Conservation (phyloP, 2,888 invertebrate genomes). For the Caenorhabditis sp. region DNA sequence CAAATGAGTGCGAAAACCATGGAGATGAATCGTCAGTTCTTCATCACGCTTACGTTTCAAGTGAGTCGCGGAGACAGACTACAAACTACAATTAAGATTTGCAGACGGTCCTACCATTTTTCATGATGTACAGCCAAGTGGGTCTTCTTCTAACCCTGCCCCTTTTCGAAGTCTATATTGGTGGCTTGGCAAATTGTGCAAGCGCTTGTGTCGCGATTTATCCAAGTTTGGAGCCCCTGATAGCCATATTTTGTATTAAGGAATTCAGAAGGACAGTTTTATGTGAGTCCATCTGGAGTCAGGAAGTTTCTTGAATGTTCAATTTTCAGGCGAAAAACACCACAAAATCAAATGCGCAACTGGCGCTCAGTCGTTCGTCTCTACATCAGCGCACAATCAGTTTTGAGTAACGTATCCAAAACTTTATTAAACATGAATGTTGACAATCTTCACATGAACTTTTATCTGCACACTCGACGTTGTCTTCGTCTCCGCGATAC, state of each 20-base stretch:
- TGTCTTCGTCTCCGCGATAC: not conserved
- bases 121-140: constrained; percentile 48
- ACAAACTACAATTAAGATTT: not conserved
- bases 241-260: constrained; percentile 34
- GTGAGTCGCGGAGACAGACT: not conserved
- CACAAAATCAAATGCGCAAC: too few species aligned
- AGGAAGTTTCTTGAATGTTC: too few species aligned
- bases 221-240: constrained; percentile 37
- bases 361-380: too few species aligned
- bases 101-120: constrained; percentile 43
- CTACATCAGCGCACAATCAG: too few species aligned
- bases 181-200: not conserved
- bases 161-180: constrained; percentile 36
- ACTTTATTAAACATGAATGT: too few species aligned
- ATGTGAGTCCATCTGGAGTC: constrained; percentile 22
- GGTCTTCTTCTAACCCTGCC: constrained; percentile 30
- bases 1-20: constrained; percentile 10
- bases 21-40: constrained; percentile 35
- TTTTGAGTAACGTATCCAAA: too few species aligned
- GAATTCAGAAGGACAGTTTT: constrained; percentile 19
- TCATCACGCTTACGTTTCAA: constrained; percentile 25
- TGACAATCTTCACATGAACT: too few species aligned
- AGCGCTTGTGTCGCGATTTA: constrained; percentile 14
- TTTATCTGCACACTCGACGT: not conserved
- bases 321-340: constrained; percentile 5